A percentile compares a stretch with the other conserved stretches of the same genome.
These are phyloP conservation scores for Aphaenogaster ashmeadi DNA, from an alignment of 1,140 invertebrate species.

Conservation along the genomic window DNA sequence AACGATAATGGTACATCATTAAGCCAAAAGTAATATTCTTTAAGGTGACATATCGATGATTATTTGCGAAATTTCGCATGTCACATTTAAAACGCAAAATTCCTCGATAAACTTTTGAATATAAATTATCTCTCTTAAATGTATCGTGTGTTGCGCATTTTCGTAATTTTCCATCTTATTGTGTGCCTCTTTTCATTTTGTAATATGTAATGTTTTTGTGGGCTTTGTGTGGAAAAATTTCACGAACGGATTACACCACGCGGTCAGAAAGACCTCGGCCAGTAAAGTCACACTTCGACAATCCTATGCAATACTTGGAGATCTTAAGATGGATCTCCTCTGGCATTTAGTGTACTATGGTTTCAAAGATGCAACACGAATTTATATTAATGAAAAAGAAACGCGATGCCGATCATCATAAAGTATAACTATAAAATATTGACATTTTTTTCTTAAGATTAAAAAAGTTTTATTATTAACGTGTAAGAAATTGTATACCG, in stretches of 20 bases:
- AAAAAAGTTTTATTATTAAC: not conserved
- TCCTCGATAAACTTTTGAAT: not conserved
- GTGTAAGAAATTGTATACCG: too few species aligned
- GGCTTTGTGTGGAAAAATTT: conserved; percentile 77
- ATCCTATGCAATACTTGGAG: conserved; percentile 78
- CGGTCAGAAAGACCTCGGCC: conserved; percentile 76
- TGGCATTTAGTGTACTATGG: not conserved
- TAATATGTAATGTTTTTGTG: conserved; percentile 71
- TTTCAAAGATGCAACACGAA: conserved; percentile 12
- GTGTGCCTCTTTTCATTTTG: conserved; percentile 31
- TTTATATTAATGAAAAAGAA: conserved; percentile 4
- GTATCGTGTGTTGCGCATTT: conserved; percentile 4
- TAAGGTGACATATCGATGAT: not conserved
- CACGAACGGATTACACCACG: conserved; percentile 79
- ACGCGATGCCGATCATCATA: not conserved
- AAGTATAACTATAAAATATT: not conserved
- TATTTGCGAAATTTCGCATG: conserved; percentile 15
- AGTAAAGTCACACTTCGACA: conserved; percentile 79
- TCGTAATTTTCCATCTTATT: conserved; percentile 25
- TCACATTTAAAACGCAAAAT: not conserved
- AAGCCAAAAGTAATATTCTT: not conserved
- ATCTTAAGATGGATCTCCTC: conserved; percentile 56
- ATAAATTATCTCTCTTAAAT: not conserved
- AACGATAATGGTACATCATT: not conserved
- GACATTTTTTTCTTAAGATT: not conserved